Conservation (phyloP, 1,140 invertebrate genomes). For the Heliconius eleuchia region DNA sequence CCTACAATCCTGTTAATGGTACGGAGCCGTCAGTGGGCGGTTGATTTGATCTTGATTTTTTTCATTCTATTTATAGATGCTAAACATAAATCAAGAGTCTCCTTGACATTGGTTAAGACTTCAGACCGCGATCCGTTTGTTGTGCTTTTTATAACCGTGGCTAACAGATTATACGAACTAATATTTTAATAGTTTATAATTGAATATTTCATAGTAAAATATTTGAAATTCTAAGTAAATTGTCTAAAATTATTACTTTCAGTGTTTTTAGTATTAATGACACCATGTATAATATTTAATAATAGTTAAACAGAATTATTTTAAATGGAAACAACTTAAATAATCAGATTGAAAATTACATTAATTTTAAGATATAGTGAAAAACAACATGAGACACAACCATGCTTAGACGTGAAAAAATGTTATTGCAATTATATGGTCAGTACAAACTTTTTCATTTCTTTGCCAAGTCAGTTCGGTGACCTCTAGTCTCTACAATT, state of each 20-base stretch:
- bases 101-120: conserved; percentile 42
- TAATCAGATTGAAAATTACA: too few species aligned
- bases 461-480: conserved; percentile 1
- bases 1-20: too few species aligned
- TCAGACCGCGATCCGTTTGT: conserved; percentile 19
- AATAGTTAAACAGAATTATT: background rate
- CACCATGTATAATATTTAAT: background rate
- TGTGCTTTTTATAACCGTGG: conserved; percentile 14
- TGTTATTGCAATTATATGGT: background rate
- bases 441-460: background rate
- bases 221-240: background rate
- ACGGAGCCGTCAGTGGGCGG: too few species aligned
- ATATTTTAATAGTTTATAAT: background rate
- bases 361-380: background rate
- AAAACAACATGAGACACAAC: background rate
- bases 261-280: background rate
- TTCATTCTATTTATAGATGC: conserved; percentile 27
- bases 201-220: background rate
- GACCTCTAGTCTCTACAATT: background rate
- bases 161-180: conserved; percentile 3
- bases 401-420: background rate
- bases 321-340: background rate
- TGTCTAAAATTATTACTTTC: background rate
- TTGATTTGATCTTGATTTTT: too few species aligned
- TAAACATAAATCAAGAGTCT: conserved; percentile 39